Conservation (phyloP, 2,888 invertebrate genomes). For the Caenorhabditis sp. region DNA sequence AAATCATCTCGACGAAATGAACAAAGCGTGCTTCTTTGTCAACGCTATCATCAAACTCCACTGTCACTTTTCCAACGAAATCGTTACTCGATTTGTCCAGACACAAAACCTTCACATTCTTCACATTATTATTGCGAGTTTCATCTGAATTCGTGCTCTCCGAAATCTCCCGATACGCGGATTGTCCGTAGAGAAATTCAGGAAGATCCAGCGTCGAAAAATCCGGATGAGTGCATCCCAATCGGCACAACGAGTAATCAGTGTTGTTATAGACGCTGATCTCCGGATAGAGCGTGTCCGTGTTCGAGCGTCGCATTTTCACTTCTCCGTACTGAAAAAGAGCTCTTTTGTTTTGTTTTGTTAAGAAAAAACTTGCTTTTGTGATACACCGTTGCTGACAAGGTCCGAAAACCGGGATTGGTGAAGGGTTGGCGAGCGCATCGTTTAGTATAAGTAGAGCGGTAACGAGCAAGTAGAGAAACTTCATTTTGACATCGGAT, state of each 20-base stretch:
- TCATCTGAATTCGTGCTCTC: slow-evolving; percentile 4
- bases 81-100: neutral
- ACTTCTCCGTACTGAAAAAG: slow-evolving; percentile 54
- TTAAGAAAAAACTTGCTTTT: neutral
- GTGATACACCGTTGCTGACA: slow-evolving; percentile 44
- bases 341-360: neutral
- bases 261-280: slow-evolving; percentile 61
- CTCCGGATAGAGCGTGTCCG: slow-evolving; percentile 48
- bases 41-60: neutral
- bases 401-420: slow-evolving; percentile 22
- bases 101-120: slow-evolving; percentile 25
- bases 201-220: slow-evolving; percentile 61
- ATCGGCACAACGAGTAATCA: slow-evolving; percentile 68
- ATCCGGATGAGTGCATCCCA: slow-evolving; percentile 65
- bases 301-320: slow-evolving; percentile 43
- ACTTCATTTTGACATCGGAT: slow-evolving; percentile 37
- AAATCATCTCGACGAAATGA: slow-evolving; percentile 32
- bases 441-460: neutral
- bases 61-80: slow-evolving; percentile 23
- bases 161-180: slow-evolving; percentile 51
- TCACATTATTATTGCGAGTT: slow-evolving; percentile 12
- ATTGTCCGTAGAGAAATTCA: slow-evolving; percentile 63
- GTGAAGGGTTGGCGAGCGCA: slow-evolving; percentile 2
- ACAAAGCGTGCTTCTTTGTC: neutral
- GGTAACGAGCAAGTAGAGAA: neutral